Percentiles rank a stretch among this genome's conserved stretches.
phyloP scores from a whole-genome alignment of 2,797 vertebrate species.

The Xyrichtys novacula region DNA sequence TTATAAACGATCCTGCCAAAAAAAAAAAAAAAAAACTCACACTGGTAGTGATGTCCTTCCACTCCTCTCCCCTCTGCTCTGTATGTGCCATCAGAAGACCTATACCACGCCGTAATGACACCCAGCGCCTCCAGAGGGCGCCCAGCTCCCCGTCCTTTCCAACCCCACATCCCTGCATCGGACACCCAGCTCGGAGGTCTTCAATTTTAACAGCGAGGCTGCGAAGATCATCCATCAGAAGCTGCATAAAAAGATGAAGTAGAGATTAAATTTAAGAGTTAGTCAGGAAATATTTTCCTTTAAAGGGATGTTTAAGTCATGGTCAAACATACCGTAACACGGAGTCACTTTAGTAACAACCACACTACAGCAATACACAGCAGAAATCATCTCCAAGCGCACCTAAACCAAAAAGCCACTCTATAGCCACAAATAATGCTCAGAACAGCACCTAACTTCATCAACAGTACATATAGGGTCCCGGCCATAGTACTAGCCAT shows the following conservation, averaged over 20 bases:
- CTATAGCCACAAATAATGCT: no score
- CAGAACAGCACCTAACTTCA: no score
- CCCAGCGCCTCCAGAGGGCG: slow-evolving; percentile 89
- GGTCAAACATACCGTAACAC: no score
- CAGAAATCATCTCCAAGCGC: no score
- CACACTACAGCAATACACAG: no score
- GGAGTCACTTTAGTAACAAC: no score
- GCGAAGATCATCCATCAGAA: slow-evolving; percentile 69
- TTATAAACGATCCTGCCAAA: no score
- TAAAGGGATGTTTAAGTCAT: no score
- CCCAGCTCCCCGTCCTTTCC: slow-evolving; percentile 67
- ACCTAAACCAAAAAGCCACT: no score
- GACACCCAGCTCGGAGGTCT: slow-evolving; percentile 72
- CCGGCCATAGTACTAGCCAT: no score
- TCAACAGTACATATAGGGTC: no score
- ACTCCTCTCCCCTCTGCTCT: slow-evolving; percentile 87
- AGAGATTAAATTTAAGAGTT: background rate
- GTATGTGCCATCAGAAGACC: slow-evolving; percentile 83
- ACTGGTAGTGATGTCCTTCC: slow-evolving; percentile 88
- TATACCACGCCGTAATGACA: slow-evolving; percentile 77
- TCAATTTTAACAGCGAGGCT: slow-evolving; percentile 64
- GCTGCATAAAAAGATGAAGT: slow-evolving; percentile 56
- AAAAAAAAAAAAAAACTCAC: slow-evolving; percentile 88
- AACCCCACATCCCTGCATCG: slow-evolving; percentile 67
- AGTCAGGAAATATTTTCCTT: background rate